Evolutionary conservation across 2,113 vertebrate genomes (phyloP).

Genomic region (Serilophus lunatus): DNA sequence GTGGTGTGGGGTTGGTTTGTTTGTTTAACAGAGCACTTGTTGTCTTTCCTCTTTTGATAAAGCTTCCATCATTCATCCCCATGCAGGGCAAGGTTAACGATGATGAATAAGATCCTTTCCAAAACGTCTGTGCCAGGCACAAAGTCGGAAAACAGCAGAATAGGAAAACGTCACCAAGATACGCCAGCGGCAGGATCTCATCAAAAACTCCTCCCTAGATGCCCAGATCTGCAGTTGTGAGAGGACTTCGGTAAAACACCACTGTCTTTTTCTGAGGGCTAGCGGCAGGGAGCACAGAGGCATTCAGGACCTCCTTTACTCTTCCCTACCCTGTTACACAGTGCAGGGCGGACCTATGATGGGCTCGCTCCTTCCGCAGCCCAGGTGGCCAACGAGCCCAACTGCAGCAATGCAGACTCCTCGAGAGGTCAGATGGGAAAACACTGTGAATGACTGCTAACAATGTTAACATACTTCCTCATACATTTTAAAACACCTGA

Average conservation of each 20-base stretch:
- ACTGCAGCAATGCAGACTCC: fast-evolving
- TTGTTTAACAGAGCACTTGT: neutral
- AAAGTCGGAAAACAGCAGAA: neutral
- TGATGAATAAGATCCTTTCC: neutral
- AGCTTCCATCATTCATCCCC: neutral
- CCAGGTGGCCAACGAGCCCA: neutral
- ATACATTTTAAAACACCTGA: neutral
- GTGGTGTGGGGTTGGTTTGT: neutral
- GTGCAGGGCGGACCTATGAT: neutral
- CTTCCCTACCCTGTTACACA: fast-evolving
- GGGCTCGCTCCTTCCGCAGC: neutral
- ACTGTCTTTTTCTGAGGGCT: neutral
- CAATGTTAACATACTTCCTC: neutral
- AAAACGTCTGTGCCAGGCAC: neutral
- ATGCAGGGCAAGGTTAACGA: neutral
- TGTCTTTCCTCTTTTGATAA: neutral
- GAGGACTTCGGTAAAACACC: neutral
- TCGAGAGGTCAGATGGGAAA: neutral
- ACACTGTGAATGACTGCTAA: neutral
- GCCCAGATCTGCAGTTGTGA: neutral
- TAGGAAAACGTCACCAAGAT: neutral
- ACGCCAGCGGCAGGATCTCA: fast-evolving
- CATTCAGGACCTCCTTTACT: fast-evolving
- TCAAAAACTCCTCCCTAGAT: neutral
- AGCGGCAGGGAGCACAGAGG: fast-evolving